phyloP scores from a whole-genome alignment of 2,797 vertebrate species.

The Brotogeris chrysoptera region DNA sequence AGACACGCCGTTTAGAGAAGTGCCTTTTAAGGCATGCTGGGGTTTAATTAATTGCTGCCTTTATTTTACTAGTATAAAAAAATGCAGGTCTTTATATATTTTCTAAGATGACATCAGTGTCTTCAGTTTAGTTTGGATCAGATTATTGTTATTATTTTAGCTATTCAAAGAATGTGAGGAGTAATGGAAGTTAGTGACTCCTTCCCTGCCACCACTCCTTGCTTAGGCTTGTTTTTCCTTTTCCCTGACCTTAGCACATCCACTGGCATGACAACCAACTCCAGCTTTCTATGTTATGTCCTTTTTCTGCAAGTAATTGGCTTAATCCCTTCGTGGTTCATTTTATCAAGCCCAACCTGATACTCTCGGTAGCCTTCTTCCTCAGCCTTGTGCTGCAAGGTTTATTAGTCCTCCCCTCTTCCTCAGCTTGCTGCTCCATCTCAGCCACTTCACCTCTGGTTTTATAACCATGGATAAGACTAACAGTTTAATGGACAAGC shows the following conservation, averaged over 20 bases:
- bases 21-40: constrained; percentile 30
- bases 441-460: not conserved
- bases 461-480: constrained; percentile 1
- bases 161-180: constrained; percentile 51
- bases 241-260: constrained; percentile 12
- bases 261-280: not conserved
- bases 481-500: constrained; percentile 25
- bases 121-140: constrained; percentile 33
- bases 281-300: not conserved
- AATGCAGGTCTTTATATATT: constrained; percentile 40
- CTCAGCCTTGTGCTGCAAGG: not conserved
- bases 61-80: constrained; percentile 32
- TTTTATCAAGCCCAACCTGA: not conserved
- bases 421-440: not conserved
- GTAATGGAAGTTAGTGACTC: not conserved
- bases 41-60: constrained; percentile 35
- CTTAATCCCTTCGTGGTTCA: not conserved
- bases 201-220: not conserved
- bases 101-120: constrained; percentile 36
- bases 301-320: not conserved
- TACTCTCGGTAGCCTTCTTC: not conserved
- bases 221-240: not conserved
- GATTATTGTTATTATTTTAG: constrained; percentile 20
- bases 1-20: not conserved
- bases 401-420: not conserved